Conservation (phyloP, 2,888 invertebrate species). For the Chrysopilus asiliformis region DNA sequence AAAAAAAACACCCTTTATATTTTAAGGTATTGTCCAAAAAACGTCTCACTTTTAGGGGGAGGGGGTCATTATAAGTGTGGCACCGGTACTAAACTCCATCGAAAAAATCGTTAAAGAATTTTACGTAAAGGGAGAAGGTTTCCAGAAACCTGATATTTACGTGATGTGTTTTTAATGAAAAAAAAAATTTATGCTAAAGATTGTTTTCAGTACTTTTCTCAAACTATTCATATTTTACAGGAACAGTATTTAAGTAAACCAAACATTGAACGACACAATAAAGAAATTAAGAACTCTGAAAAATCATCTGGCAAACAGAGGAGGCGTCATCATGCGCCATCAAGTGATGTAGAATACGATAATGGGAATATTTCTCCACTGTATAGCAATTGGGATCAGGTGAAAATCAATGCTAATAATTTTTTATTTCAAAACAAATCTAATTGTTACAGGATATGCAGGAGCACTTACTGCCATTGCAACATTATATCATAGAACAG, state of each 20-base stretch:
- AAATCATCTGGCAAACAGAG: constrained; percentile 13
- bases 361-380: constrained; percentile 49
- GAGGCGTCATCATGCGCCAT: constrained; percentile 18
- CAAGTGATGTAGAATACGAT: constrained; percentile 41
- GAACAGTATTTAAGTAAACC: constrained; percentile 32
- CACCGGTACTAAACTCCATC: too few species aligned
- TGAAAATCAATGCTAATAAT: constrained; percentile 11
- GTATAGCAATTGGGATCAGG: constrained; percentile 58
- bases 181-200: constrained; percentile 3
- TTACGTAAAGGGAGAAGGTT: too few species aligned
- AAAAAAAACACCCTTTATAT: too few species aligned
- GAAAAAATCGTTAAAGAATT: too few species aligned
- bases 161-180: too few species aligned
- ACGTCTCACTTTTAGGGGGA: too few species aligned
- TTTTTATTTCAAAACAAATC: too few species aligned
- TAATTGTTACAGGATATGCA: constrained; percentile 46
- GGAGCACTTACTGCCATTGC: constrained; percentile 64
- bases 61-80: too few species aligned
- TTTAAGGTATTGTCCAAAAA: too few species aligned
- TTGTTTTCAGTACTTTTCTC: constrained; percentile 16
- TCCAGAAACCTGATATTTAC: too few species aligned
- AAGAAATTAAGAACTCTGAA: constrained; percentile 15
- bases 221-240: too few species aligned
- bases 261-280: constrained; percentile 32
- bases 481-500: constrained; percentile 80